phyloP scores from a whole-genome alignment of 1,140 invertebrate genomes.

The Platyscapa corneri region DNA sequence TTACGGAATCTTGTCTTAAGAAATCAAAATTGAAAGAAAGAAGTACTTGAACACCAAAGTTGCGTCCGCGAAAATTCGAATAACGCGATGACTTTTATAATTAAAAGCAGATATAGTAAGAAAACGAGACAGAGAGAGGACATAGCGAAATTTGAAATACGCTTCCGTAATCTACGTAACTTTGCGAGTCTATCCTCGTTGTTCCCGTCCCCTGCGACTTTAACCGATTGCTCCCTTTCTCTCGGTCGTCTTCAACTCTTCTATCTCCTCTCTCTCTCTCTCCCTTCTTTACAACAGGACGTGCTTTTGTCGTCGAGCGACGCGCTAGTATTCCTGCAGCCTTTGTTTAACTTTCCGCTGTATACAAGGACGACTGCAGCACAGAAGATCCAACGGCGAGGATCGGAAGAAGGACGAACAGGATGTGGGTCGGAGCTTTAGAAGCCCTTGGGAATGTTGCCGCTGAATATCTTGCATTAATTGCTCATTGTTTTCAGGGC shows the following conservation, averaged over 20 bases:
- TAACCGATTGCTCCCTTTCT: slow-evolving; percentile 19
- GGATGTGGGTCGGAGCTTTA: not conserved
- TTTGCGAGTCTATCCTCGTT: slow-evolving; percentile 10
- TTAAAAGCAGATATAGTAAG: slow-evolving; percentile 20
- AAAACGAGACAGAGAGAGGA: not conserved
- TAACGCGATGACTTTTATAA: slow-evolving; percentile 40
- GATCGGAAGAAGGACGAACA: slow-evolving; percentile 32
- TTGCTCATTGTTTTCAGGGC: slow-evolving; percentile 64
- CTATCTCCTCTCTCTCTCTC: too few species aligned
- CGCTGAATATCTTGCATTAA: slow-evolving; percentile 63
- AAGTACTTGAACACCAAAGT: not conserved
- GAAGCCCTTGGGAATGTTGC: slow-evolving; percentile 53
- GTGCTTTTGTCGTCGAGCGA: slow-evolving; percentile 14
- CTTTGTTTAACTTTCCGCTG: slow-evolving; percentile 43
- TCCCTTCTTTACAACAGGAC: slow-evolving; percentile 6
- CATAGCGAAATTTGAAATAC: slow-evolving; percentile 44
- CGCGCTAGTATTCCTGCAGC: slow-evolving; percentile 14
- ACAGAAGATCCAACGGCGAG: not conserved
- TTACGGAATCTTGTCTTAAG: not conserved
- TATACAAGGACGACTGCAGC: not conserved
- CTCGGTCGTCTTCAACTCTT: not conserved
- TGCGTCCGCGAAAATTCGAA: slow-evolving; percentile 17
- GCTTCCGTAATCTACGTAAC: slow-evolving; percentile 44
- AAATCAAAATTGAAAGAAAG: not conserved
- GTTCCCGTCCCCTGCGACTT: slow-evolving; percentile 1